These are phyloP conservation scores for Steatornis caripensis DNA, from an alignment of 2,113 vertebrate genomes.

Conservation along the genomic window DNA sequence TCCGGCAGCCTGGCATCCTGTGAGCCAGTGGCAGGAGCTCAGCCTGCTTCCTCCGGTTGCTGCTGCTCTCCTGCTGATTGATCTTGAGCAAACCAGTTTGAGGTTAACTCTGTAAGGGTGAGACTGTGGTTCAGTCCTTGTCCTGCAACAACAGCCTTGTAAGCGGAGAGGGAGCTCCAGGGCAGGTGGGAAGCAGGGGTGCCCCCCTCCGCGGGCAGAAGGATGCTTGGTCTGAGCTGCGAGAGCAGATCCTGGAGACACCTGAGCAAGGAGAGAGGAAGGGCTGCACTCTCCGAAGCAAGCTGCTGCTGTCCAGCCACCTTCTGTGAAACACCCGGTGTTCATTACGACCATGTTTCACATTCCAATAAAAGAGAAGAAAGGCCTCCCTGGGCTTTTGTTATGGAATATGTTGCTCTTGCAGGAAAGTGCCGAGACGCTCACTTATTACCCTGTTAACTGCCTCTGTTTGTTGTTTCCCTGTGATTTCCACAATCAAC, in stretches of 20 bases:
- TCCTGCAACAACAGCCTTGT: neutral
- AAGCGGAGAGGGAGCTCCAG: neutral
- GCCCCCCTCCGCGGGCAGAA: neutral
- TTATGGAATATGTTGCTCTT: neutral
- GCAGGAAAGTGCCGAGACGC: neutral
- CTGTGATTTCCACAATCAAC: neutral
- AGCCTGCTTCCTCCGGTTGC: neutral
- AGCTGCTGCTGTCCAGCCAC: neutral
- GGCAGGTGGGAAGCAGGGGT: neutral
- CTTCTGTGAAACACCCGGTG: neutral
- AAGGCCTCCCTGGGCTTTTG: neutral
- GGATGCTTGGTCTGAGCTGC: accelerated
- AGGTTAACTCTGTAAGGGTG: neutral
- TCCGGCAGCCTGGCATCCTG: neutral
- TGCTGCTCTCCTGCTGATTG: neutral
- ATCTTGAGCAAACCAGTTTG: neutral
- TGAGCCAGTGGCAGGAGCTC: neutral
- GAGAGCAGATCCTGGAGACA: neutral
- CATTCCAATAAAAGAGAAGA: neutral
- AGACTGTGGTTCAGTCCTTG: neutral
- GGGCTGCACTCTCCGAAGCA: neutral
- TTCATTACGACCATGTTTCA: neutral
- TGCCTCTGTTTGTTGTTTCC: neutral
- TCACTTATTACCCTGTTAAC: neutral
- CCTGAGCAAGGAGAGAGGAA: neutral